A percentile compares a stretch with the other conserved stretches of the same genome.
Conservation (phyloP, 2,797 vertebrate genomes). For the Danio tinwini region DNA sequence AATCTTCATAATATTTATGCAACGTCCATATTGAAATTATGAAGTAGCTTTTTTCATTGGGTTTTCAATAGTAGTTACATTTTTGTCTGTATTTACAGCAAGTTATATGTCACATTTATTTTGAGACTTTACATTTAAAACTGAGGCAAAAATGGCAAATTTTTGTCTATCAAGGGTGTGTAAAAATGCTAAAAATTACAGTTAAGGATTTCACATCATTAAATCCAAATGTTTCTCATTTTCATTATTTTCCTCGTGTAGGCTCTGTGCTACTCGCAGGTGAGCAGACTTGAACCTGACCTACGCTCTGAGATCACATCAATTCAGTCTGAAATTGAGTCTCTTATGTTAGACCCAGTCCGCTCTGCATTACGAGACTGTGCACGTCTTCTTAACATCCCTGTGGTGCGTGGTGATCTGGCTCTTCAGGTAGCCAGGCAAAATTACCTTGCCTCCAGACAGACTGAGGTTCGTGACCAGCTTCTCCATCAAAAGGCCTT, state of each 20-base stretch:
- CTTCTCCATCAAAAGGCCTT: conserved; percentile 88
- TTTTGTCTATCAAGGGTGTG: not conserved
- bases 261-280: conserved; percentile 73
- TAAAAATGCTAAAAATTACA: not conserved
- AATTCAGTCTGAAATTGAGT: conserved; percentile 81
- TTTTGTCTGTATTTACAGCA: not conserved
- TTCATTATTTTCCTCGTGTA: not conserved
- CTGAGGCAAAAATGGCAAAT: not conserved
- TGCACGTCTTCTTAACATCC: conserved; percentile 81
- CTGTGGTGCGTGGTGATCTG: conserved; percentile 85
- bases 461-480: conserved; percentile 83
- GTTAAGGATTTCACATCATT: no score
- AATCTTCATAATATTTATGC: no score
- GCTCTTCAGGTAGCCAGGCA: conserved; percentile 84
- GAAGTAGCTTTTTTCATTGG: not conserved
- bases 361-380: conserved; percentile 82
- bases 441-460: conserved; percentile 80
- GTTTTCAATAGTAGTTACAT: not conserved
- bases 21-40: no score
- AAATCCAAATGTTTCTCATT: not conserved
- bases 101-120: no score
- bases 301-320: conserved; percentile 80
- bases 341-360: conserved; percentile 79
- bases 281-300: conserved; percentile 69
- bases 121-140: not conserved